Conservation (phyloP, 2,113 vertebrate genomes). For the Pomatorhinus ruficollis region DNA sequence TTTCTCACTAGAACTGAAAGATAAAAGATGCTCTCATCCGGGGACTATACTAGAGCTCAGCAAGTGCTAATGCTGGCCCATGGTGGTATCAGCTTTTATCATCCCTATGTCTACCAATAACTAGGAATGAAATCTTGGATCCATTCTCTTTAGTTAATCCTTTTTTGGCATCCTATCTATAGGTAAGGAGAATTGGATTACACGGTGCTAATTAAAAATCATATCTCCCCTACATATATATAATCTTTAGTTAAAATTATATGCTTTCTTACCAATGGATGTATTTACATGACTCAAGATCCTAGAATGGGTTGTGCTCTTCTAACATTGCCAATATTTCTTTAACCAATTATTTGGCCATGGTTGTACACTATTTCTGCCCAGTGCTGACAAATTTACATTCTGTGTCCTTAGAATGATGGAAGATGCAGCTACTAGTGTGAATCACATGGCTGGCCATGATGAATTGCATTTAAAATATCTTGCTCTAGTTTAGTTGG, state of each 20-base stretch:
- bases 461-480: background rate
- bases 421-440: background rate
- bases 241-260: background rate
- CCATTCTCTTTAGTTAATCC: background rate
- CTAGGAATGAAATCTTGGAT: background rate
- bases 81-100: background rate
- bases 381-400: slow-evolving; percentile 7
- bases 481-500: background rate
- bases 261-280: background rate
- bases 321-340: background rate
- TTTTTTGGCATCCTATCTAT: background rate
- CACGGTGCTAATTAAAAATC: background rate
- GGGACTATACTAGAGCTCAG: background rate
- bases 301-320: background rate
- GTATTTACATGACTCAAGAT: background rate
- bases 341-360: background rate
- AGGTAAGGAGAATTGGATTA: background rate
- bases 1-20: background rate
- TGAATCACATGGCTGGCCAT: background rate
- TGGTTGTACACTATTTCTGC: background rate
- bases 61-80: background rate
- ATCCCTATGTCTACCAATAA: background rate
- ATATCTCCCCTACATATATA: background rate
- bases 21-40: background rate
- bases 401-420: background rate